phyloP scores from a whole-genome alignment of 2,888 invertebrate genomes.

The Lymantria monacha region DNA sequence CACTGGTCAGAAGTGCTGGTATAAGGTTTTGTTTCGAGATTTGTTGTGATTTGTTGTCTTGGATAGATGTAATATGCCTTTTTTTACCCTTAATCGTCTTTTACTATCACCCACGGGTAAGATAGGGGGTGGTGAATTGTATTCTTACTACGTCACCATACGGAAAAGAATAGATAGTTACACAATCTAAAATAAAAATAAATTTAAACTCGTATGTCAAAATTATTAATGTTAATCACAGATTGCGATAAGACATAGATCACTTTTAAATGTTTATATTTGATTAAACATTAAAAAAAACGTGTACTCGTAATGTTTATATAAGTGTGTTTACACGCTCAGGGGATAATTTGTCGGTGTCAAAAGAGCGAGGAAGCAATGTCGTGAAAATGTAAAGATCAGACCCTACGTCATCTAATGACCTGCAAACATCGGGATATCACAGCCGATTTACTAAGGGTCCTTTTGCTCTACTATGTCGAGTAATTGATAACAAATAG shows the following conservation, averaged over 20 bases:
- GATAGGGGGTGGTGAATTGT: too few species aligned
- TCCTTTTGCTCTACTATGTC: conserved; percentile 31
- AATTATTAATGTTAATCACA: conserved; percentile 2
- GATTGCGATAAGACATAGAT: conserved; percentile 6
- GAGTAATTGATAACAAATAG: conserved; percentile 52
- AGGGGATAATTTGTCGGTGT: conserved; percentile 39
- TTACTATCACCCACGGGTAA: too few species aligned
- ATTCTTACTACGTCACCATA: too few species aligned
- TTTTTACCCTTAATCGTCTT: too few species aligned
- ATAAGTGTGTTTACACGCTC: conserved; percentile 34
- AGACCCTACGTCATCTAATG: conserved; percentile 47
- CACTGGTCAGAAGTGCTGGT: too few species aligned
- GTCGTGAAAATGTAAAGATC: conserved; percentile 45
- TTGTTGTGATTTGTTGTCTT: too few species aligned
- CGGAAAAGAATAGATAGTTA: too few species aligned
- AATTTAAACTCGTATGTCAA: neutral
- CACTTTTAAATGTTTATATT: conserved; percentile 12
- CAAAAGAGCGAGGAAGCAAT: conserved; percentile 37
- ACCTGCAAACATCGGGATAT: conserved; percentile 59
- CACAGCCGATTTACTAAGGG: conserved; percentile 44
- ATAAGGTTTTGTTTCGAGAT: too few species aligned
- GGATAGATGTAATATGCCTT: too few species aligned
- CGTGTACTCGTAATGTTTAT: conserved; percentile 14
- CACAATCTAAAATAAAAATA: neutral
- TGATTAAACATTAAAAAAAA: conserved; percentile 23